phyloP scores from a whole-genome alignment of 2,113 vertebrate species.

The Gasterosteus nipponicus region DNA sequence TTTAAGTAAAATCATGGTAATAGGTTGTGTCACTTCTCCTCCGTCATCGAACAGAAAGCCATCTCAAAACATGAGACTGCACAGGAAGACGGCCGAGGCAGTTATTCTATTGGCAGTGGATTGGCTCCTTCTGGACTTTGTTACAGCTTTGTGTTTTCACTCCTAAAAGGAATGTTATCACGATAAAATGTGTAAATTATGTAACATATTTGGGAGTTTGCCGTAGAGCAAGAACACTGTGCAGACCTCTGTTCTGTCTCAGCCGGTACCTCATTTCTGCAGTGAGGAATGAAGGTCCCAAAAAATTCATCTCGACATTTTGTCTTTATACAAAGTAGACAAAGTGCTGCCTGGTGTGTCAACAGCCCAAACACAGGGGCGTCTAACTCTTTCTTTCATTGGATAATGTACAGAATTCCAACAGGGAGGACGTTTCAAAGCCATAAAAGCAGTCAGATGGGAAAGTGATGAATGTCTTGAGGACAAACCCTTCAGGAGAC shows the following conservation, averaged over 20 bases:
- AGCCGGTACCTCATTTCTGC: constrained; percentile 17
- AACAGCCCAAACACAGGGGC: constrained; percentile 12
- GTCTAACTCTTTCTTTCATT: constrained; percentile 12
- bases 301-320: not conserved
- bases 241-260: constrained; percentile 26
- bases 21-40: constrained; percentile 59
- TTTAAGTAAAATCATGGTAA: too few species aligned
- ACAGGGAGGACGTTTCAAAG: constrained; percentile 11
- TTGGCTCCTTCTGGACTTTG: constrained; percentile 71
- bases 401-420: constrained; percentile 26
- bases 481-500: constrained; percentile 38
- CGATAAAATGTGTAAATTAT: constrained; percentile 67
- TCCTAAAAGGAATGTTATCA: constrained; percentile 66
- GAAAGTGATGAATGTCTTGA: constrained; percentile 42
- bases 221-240: constrained; percentile 44
- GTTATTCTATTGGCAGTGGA: constrained; percentile 56
- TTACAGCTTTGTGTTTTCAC: constrained; percentile 64
- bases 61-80: constrained; percentile 50
- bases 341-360: not conserved
- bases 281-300: not conserved
- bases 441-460: constrained; percentile 28
- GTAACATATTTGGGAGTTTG: constrained; percentile 47
- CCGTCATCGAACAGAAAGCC: constrained; percentile 43
- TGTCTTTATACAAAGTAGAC: not conserved
- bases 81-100: constrained; percentile 41